Conservation (phyloP, 2,113 vertebrate genomes). For the Pelusios castaneus region DNA sequence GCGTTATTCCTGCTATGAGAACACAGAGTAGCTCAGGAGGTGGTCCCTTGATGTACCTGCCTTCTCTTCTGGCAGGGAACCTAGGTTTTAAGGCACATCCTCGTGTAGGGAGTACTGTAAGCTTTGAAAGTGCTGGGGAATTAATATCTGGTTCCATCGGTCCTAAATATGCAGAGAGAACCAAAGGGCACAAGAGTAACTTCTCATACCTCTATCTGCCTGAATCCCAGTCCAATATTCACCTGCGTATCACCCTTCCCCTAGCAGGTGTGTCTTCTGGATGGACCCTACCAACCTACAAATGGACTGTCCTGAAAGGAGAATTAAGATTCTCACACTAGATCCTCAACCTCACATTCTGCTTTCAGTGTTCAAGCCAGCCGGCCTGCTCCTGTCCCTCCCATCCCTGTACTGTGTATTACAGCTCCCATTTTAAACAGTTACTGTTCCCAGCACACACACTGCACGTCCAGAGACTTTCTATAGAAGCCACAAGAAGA, state of each 20-base stretch:
- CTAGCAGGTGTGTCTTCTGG: not conserved
- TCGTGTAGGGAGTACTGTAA: not conserved
- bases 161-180: not conserved
- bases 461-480: not conserved
- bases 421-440: not conserved
- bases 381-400: not conserved
- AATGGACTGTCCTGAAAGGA: not conserved
- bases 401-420: not conserved
- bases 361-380: not conserved
- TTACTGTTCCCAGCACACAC: no score
- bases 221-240: not conserved
- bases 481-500: not conserved
- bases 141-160: no score
- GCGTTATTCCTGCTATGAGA: conserved; percentile 61
- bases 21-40: conserved; percentile 55
- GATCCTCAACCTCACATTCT: not conserved
- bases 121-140: not conserved
- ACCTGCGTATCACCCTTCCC: not conserved
- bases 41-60: conserved; percentile 25
- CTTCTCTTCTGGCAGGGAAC: conserved; percentile 24
- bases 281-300: not conserved
- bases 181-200: not conserved
- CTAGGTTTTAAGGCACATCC: conserved; percentile 5
- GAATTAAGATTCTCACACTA: not conserved
- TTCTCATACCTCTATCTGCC: not conserved